Evolutionary conservation across 2,113 vertebrate genomes (phyloP).

Genomic region (Oreochromis tanganicae): DNA sequence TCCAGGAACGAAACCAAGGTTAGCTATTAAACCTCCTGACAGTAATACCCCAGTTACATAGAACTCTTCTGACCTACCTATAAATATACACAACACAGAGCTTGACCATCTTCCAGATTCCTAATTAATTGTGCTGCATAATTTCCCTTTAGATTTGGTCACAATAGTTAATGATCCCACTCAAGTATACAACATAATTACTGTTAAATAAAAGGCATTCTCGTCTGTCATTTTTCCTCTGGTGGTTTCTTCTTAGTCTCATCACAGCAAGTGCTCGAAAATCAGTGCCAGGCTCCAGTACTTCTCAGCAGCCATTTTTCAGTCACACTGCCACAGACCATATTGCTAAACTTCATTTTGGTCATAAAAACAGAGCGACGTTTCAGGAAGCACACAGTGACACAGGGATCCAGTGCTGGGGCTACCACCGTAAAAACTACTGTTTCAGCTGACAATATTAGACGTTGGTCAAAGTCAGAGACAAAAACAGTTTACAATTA

Average conservation of each 20-base stretch:
- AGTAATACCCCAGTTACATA: not conserved
- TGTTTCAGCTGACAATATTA: not conserved
- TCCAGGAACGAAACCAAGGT: not conserved
- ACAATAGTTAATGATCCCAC: conserved; percentile 33
- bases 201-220: conserved; percentile 34
- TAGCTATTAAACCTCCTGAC: not conserved
- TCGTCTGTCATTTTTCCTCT: conserved; percentile 12
- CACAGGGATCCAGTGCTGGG: not conserved
- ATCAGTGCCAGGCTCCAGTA: not conserved
- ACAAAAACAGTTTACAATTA: not conserved
- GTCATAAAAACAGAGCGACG: not conserved
- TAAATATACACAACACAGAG: conserved; percentile 35
- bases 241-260: conserved; percentile 28
- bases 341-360: not conserved
- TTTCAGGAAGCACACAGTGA: not conserved
- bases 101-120: conserved; percentile 29
- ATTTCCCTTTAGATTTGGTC: conserved; percentile 54
- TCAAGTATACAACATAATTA: conserved; percentile 59
- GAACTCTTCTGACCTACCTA: not conserved
- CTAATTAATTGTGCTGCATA: conserved; percentile 43
- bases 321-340: not conserved
- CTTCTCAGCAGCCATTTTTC: not conserved
- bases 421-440: not conserved
- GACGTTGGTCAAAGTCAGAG: not conserved
- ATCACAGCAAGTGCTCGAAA: conserved; percentile 29